Conservation (phyloP, 2,888 invertebrate species). For the Busseola fusca region DNA sequence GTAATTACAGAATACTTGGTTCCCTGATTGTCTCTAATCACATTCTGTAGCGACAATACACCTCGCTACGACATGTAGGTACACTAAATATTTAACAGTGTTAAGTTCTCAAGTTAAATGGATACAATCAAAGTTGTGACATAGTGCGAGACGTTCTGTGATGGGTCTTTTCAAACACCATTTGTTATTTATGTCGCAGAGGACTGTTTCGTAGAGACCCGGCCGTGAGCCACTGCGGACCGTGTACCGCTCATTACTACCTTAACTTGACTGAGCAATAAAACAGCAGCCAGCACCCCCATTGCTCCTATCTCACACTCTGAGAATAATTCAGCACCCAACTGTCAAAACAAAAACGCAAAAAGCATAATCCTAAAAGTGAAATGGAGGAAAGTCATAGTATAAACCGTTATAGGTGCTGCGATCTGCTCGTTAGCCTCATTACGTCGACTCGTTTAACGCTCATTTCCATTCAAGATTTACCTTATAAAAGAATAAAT, state of each 20-base stretch:
- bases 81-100: constrained; percentile 69
- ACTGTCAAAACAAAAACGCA: constrained; percentile 46
- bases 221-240: background rate
- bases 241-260: constrained; percentile 33
- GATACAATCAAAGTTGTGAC: constrained; percentile 79
- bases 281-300: constrained; percentile 31
- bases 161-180: constrained; percentile 75
- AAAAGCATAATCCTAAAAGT: constrained; percentile 37
- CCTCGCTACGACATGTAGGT: constrained; percentile 33
- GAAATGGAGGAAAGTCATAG: constrained; percentile 44
- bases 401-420: constrained; percentile 59
- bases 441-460: constrained; percentile 65
- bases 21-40: constrained; percentile 45
- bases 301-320: constrained; percentile 56
- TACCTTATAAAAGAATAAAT: constrained; percentile 57
- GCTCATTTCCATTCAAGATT: constrained; percentile 63
- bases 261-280: constrained; percentile 30
- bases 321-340: constrained; percentile 48
- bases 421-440: constrained; percentile 69
- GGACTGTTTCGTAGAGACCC: constrained; percentile 58
- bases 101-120: constrained; percentile 74
- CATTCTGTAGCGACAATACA: constrained; percentile 52
- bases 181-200: constrained; percentile 75
- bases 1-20: constrained; percentile 39
- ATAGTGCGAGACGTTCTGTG: constrained; percentile 67